phyloP scores from a whole-genome alignment of 2,888 invertebrate species.

The Capitulum mitella region DNA sequence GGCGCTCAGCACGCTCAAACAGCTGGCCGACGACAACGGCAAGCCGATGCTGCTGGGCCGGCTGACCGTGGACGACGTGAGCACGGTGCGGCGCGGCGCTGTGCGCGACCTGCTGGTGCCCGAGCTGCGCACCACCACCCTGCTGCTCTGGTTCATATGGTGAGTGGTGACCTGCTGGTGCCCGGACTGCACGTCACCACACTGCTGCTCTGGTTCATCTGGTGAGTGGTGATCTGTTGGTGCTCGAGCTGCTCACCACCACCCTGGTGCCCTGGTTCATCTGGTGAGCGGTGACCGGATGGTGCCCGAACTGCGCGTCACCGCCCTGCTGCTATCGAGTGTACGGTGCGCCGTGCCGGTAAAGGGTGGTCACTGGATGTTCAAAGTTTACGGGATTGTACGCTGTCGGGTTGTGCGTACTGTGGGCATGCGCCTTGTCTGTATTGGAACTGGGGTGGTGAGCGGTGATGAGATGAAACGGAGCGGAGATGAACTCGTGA shows the following conservation, averaged over 20 bases:
- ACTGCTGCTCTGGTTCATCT: slow-evolving; percentile 83
- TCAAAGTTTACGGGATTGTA: too few species aligned
- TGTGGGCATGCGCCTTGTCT: too few species aligned
- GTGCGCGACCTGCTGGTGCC: slow-evolving; percentile 46
- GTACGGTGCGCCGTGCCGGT: too few species aligned
- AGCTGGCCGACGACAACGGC: slow-evolving; percentile 80
- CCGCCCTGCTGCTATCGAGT: too few species aligned
- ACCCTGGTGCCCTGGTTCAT: slow-evolving; percentile 76
- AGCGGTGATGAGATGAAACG: too few species aligned
- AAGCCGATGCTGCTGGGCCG: slow-evolving; percentile 79
- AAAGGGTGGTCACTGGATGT: too few species aligned
- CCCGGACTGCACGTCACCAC: slow-evolving; percentile 47
- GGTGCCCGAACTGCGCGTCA: too few species aligned
- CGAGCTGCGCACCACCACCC: slow-evolving; percentile 71
- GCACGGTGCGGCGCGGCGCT: slow-evolving; percentile 39
- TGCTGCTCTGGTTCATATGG: slow-evolving; percentile 91
- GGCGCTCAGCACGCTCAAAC: slow-evolving; percentile 73
- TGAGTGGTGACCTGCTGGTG: too few species aligned
- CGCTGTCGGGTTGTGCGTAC: too few species aligned
- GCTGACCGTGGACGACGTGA: slow-evolving; percentile 61
- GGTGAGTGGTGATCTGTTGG: slow-evolving; percentile 51
- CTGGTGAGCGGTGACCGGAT: not conserved
- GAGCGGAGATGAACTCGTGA: too few species aligned
- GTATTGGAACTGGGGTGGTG: too few species aligned
- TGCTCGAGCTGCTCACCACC: slow-evolving; percentile 42